These are phyloP conservation scores for Sussaba pulchella DNA, from an alignment of 2,888 invertebrate genomes.

Conservation along the genomic window DNA sequence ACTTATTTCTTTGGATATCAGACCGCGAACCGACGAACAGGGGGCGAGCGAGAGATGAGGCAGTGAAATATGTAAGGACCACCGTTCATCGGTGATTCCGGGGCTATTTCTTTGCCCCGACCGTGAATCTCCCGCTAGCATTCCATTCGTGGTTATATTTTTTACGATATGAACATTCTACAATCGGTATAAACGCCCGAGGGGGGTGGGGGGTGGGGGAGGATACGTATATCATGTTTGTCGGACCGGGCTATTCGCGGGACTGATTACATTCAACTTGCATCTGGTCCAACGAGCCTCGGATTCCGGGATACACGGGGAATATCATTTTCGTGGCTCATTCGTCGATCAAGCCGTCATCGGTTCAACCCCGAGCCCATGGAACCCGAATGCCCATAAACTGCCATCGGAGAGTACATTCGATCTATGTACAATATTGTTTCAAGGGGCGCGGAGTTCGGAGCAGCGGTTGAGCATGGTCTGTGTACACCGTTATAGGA, in stretches of 20 bases:
- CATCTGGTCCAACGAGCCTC: neutral
- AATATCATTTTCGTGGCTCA: constrained; percentile 37
- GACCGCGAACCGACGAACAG: constrained; percentile 3
- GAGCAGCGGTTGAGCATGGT: constrained; percentile 36
- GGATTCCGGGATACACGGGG: neutral
- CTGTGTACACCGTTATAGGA: constrained; percentile 34
- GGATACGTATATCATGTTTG: no score
- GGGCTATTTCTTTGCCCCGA: constrained; percentile 45
- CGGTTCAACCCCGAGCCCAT: constrained; percentile 4
- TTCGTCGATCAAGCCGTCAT: constrained; percentile 16
- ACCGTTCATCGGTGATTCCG: constrained; percentile 51
- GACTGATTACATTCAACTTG: no score
- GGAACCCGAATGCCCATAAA: constrained; percentile 30
- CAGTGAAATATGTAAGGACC: constrained; percentile 53
- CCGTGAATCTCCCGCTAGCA: constrained; percentile 33
- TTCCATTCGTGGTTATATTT: constrained; percentile 31
- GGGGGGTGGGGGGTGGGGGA: no score
- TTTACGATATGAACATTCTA: neutral
- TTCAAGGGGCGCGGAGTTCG: constrained; percentile 15
- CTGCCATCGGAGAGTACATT: constrained; percentile 31
- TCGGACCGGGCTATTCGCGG: no score
- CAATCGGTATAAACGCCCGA: no score
- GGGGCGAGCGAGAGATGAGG: constrained; percentile 24
- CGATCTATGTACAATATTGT: constrained; percentile 49
- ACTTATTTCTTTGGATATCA: constrained; percentile 24